Conservation (phyloP, 2,888 invertebrate species). For the Colletes collaris region DNA sequence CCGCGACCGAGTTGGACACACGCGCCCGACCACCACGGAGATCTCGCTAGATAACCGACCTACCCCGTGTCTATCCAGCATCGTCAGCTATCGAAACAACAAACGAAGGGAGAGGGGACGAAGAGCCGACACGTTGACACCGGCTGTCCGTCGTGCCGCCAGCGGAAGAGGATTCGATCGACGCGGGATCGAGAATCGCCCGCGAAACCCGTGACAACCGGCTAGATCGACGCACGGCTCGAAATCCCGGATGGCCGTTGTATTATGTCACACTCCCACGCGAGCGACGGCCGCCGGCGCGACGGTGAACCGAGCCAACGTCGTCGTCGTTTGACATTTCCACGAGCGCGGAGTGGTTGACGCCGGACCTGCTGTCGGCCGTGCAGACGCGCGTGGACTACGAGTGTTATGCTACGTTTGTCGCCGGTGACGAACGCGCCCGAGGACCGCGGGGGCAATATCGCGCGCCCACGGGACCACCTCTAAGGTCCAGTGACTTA, state of each 20-base stretch:
- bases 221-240: constrained; percentile 19
- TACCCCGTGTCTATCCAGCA: no score
- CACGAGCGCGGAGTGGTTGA: constrained; percentile 58
- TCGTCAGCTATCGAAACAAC: neutral
- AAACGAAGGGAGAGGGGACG: neutral
- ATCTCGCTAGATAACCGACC: neutral
- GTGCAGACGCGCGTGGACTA: constrained; percentile 20
- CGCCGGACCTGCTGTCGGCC: constrained; percentile 16
- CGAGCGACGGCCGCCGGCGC: constrained; percentile 75
- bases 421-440: constrained; percentile 12
- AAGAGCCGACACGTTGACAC: neutral
- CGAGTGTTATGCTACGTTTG: constrained; percentile 36
- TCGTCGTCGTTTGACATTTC: constrained; percentile 76
- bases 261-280: constrained; percentile 82
- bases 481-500: constrained; percentile 17
- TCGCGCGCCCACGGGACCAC: neutral
- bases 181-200: neutral
- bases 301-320: constrained; percentile 56
- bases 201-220: constrained; percentile 16
- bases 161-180: neutral
- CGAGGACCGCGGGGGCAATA: neutral
- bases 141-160: neutral
- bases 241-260: constrained; percentile 50
- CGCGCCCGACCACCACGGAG: constrained; percentile 35
- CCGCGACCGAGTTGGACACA: constrained; percentile 59